Conservation (phyloP, 2,888 invertebrate genomes). For the Apamea sordens region DNA sequence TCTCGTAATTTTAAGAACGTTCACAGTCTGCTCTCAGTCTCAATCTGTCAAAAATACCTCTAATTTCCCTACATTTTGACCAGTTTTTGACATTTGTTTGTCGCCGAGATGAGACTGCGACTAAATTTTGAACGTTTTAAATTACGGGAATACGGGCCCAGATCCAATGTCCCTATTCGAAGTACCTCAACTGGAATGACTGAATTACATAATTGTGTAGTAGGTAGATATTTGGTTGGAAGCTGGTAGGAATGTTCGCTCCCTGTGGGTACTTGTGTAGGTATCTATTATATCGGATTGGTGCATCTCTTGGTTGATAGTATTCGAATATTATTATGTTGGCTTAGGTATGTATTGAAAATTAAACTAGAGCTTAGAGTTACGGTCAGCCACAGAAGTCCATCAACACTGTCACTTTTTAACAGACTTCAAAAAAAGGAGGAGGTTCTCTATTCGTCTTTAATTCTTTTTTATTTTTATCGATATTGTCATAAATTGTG, state of each 20-base stretch:
- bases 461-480: too few species aligned
- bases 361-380: not conserved
- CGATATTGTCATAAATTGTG: too few species aligned
- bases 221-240: conserved; percentile 33
- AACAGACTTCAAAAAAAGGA: not conserved
- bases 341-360: not conserved
- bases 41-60: too few species aligned
- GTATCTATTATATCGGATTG: conserved; percentile 12
- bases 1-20: too few species aligned
- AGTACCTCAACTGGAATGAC: conserved; percentile 4
- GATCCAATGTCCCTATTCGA: conserved; percentile 7
- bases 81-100: too few species aligned
- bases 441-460: too few species aligned
- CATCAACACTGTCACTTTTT: not conserved
- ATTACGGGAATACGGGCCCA: too few species aligned
- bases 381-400: not conserved
- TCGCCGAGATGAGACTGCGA: too few species aligned
- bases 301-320: not conserved
- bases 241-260: conserved; percentile 33
- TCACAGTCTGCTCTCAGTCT: too few species aligned
- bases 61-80: too few species aligned
- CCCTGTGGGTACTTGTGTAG: not conserved
- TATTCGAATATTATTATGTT: not conserved
- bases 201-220: conserved; percentile 18
- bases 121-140: too few species aligned